Percentiles rank a stretch among this genome's conserved stretches.
phyloP scores from a whole-genome alignment of 2,797 vertebrate species.

The Clarias laeviceps region DNA sequence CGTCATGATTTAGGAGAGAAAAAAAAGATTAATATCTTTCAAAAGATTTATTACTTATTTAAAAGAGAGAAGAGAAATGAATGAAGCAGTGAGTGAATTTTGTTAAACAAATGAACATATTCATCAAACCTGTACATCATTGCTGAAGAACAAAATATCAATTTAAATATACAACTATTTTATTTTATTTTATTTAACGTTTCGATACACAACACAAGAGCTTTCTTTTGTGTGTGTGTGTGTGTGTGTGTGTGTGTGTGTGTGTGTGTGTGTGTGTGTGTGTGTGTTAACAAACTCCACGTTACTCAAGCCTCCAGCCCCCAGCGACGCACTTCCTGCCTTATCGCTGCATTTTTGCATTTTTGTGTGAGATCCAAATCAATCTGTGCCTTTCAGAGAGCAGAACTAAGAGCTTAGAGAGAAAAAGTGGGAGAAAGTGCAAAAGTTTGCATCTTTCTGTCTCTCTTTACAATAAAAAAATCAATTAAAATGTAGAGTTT shows the following conservation, averaged over 20 bases:
- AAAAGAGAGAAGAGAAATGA: neutral
- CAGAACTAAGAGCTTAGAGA: neutral
- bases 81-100: neutral
- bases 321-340: constrained; percentile 44
- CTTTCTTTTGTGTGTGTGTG: neutral
- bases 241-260: neutral
- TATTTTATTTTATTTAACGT: too few species aligned
- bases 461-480: too few species aligned
- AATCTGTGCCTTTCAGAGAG: constrained; percentile 24
- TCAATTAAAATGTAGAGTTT: neutral
- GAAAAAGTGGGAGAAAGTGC: neutral
- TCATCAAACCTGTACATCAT: neutral
- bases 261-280: constrained; percentile 26
- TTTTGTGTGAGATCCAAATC: constrained; percentile 53
- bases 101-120: too few species aligned
- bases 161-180: neutral
- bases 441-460: neutral
- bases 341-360: constrained; percentile 54
- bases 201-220: neutral
- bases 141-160: neutral
- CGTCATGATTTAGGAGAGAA: neutral
- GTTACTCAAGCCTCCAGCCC: constrained; percentile 37
- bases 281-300: constrained; percentile 11
- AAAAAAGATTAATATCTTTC: neutral
- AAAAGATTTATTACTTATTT: neutral